Percentiles rank a stretch among this genome's conserved stretches.
Evolutionary conservation across 1,140 invertebrate genomes (phyloP).

Genomic region (Diuraphis noxia): DNA sequence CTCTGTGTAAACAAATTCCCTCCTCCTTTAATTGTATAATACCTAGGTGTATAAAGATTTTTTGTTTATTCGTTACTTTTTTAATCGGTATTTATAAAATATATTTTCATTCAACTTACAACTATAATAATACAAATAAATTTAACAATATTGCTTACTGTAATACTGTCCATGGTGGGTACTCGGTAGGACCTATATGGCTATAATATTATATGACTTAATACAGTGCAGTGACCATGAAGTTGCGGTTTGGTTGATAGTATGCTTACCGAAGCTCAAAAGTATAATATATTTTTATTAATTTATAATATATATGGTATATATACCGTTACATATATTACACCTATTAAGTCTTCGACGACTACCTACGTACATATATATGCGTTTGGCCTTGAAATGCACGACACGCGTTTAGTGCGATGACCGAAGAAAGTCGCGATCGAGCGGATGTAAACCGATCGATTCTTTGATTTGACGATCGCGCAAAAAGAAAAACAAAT

Average conservation of each 20-base stretch:
- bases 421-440: slow-evolving; percentile 36
- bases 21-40: no score
- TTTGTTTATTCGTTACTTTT: no score
- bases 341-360: not conserved
- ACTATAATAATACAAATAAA: no score
- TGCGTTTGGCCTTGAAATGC: not conserved
- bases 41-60: no score
- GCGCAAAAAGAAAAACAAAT: not conserved
- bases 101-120: no score
- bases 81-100: no score
- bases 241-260: not conserved
- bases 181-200: no score
- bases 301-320: not conserved
- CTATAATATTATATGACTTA: no score
- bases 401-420: not conserved
- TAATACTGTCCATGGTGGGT: no score
- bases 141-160: no score
- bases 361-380: not conserved
- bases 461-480: not conserved
- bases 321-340: not conserved
- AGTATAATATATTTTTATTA: not conserved
- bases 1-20: no score
- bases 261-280: not conserved
- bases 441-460: not conserved
- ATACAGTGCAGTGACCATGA: no score